Base-by-base conservation (phyloP, 2,113 vertebrate genomes). In the Epinephelus cyanopodus region DNA sequence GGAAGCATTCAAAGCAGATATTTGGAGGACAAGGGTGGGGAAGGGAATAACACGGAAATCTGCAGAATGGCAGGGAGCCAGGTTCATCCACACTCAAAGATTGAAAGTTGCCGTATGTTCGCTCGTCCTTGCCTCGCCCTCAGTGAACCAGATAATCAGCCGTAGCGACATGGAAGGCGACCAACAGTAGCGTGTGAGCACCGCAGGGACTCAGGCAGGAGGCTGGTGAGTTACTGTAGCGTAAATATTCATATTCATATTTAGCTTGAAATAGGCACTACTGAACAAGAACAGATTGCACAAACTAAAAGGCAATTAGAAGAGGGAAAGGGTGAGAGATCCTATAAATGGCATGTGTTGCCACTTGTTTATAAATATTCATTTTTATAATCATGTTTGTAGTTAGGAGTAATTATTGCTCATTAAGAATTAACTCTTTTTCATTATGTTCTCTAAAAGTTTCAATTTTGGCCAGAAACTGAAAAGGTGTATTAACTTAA, bases 91-190 rank as follows among this genome's bases (percentile, higher is more conserved):
- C 21, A 84, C 60, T 77, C 25, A 4, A 39, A 75, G 61, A 84
- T 4, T 73, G 33, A 85, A 87, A 74, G 72, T 75, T 83, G 72
- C 79, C 50, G 6, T 77, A 61, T 54, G 76, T 65, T 78, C 48
- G 66, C 29, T 69, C 9, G 70, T 87, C 82, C 84, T 90, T 81
- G 88, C 79, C 33, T 66, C 23, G 15, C 69, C 87, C 76, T 87
- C 63, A 33, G 19, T 85, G 76, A 87, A 87, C 65, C 82, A 68
- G 50, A 70, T 79, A 84, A 89, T 83, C 86, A 87, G 73, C 83
- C 45, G 25, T 81, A 25, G 60, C 63, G 47, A 63, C 23, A 42
- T 86, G 81, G 77, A 87, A 77, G 64, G 61, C 42, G 29, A 79
- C 70, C 67, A 74, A 66, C 75, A 62, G 82, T 62, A 47, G 71